These are phyloP conservation scores for Pongo pygmaeus DNA, from an alignment of 2,113 vertebrate genomes.

Conservation along the genomic window DNA sequence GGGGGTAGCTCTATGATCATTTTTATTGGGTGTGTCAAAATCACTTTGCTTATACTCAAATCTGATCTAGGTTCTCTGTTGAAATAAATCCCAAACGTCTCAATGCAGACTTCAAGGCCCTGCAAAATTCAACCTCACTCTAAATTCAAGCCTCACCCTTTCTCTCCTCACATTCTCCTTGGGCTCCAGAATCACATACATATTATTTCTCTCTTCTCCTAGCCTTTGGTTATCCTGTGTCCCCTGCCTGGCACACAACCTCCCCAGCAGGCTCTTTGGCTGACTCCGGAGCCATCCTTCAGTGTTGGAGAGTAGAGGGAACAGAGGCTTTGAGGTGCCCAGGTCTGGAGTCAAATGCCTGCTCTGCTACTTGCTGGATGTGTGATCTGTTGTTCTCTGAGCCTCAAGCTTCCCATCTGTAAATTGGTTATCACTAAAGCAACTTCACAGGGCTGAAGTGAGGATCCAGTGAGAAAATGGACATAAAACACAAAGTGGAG, in stretches of 20 bases:
- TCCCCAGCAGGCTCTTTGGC: neutral
- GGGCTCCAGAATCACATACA: accelerated
- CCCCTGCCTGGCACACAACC: neutral
- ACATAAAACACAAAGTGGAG: neutral
- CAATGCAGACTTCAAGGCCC: neutral
- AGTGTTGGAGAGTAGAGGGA: too few relatives aligned
- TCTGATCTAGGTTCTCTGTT: neutral
- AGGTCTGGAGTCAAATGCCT: neutral
- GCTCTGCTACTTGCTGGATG: neutral
- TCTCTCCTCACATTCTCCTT: neutral
- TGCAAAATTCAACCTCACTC: too few relatives aligned
- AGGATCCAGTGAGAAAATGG: neutral
- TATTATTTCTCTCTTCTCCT: accelerated
- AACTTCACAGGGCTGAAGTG: neutral
- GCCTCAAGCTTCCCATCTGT: neutral
- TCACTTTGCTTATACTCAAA: neutral
- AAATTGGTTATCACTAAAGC: neutral
- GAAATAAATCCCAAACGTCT: neutral
- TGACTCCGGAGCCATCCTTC: neutral
- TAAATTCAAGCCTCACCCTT: too few relatives aligned
- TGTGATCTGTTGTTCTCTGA: neutral
- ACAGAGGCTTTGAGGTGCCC: neutral
- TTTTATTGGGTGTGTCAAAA: neutral
- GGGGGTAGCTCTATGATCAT: neutral
- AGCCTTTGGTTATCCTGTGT: too few relatives aligned